Evolutionary conservation across 2,113 vertebrate species (phyloP).

Genomic region (Alethe castanea): DNA sequence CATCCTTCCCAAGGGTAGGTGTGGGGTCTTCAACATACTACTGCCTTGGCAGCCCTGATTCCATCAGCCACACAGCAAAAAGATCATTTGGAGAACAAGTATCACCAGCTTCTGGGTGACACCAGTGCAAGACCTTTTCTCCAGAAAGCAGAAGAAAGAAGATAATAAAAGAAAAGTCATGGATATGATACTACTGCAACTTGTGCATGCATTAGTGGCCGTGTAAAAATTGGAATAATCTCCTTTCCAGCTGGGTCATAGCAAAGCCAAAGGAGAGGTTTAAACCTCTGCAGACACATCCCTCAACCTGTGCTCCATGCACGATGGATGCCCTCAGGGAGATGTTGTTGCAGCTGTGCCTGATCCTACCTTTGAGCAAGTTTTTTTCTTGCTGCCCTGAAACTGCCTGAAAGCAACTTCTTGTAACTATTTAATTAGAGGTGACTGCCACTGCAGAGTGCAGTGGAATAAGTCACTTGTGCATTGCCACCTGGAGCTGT

Average conservation of each 20-base stretch:
- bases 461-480: neutral
- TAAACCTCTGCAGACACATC: neutral
- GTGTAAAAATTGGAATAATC: neutral
- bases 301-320: neutral
- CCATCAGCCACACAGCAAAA: no score
- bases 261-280: neutral
- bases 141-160: neutral
- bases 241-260: rapidly evolving
- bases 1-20: neutral
- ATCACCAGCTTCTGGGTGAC: neutral
- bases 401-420: slow-evolving; percentile 20
- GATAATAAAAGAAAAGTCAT: neutral
- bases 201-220: neutral
- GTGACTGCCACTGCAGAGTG: neutral
- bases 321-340: neutral
- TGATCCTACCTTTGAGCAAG: neutral
- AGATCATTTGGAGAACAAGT: neutral
- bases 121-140: neutral
- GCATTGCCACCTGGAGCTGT: neutral
- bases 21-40: rapidly evolving
- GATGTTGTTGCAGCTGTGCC: neutral
- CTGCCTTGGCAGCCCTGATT: rapidly evolving
- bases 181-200: neutral
- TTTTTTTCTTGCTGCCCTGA: neutral
- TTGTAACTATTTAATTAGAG: neutral